Conservation (phyloP, 2,113 vertebrate genomes). For the Lanius collurio region DNA sequence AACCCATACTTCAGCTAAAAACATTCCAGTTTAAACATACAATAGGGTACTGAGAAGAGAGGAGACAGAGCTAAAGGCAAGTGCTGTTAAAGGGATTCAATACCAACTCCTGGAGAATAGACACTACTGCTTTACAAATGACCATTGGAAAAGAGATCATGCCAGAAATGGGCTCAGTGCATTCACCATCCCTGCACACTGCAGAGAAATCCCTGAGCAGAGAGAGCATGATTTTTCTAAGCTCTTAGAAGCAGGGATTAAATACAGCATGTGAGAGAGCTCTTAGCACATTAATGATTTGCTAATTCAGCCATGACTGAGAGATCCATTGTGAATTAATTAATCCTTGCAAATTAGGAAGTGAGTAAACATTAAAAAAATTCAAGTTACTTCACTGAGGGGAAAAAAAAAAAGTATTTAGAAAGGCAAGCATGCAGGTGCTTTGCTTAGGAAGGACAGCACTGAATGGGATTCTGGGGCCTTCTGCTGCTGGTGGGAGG, state of each 20-base stretch:
- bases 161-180: neutral
- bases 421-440: neutral
- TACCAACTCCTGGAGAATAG: neutral
- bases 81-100: neutral
- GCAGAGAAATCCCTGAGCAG: neutral
- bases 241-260: neutral
- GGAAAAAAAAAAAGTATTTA: neutral
- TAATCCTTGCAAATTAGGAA: constrained; percentile 27
- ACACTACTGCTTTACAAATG: neutral
- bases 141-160: neutral
- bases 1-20: constrained; percentile 7
- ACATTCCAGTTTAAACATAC: neutral
- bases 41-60: neutral
- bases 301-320: neutral
- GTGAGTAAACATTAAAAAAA: neutral
- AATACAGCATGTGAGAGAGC: neutral
- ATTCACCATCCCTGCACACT: too few species aligned
- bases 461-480: neutral
- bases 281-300: neutral
- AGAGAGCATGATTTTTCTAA: neutral
- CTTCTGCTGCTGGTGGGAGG: neutral
- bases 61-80: neutral
- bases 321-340: constrained; percentile 11
- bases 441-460: neutral
- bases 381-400: neutral